Base-by-base conservation (phyloP, 30 jellyfish, hydroid and myxozoan species). In the Aurelia aurita complex sp. Pacific region DNA sequence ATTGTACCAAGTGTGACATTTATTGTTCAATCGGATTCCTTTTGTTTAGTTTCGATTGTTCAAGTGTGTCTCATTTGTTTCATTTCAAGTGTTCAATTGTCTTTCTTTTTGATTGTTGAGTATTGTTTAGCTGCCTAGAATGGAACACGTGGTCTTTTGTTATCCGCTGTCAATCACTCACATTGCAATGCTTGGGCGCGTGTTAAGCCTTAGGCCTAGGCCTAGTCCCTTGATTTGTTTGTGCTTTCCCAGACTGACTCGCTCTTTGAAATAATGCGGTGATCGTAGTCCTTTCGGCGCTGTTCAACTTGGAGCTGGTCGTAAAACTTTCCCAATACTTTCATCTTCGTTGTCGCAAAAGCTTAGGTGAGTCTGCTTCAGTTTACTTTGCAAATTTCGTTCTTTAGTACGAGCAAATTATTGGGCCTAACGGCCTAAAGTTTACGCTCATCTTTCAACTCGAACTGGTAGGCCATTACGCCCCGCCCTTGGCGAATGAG, bases 131-230 rank as follows among this genome's bases (percentile, higher is more conserved):
- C 57, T 46, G 57, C 15, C 57, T 46, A 46, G 57, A 46, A 46
- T 5, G 12, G 57, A 46, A 14, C 57, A 46, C 15, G 57, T 46
- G 57, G 14, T 16, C 73, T 63, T 35, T 82, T 82, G 92, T 82
- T 82, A 71, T 65, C 59, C 12, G 81, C 81, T 66, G 89, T 80
- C 89, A 80, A 80, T 80, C 89, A 46, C 57, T 80, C 89, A 46
- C 57, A 46, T 46, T 46, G 57, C 15, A 46, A 1, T 42, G 74
- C 17, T 69, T 33, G 83, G 81, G 60, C 91, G 91, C 91, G 91
- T 81, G 91, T 54, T 70, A 42, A 50, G 85, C 85, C 80, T 82
- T 82, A 82, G 92, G 92, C 92, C 92, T 82, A 70, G 92, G 92
- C 92, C 92, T 82, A 82, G 92, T 73, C 92, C 77, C 73, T 81